Evolutionary conservation across 1,140 invertebrate species (phyloP).

Genomic region (Alviniconcha marisindica): DNA sequence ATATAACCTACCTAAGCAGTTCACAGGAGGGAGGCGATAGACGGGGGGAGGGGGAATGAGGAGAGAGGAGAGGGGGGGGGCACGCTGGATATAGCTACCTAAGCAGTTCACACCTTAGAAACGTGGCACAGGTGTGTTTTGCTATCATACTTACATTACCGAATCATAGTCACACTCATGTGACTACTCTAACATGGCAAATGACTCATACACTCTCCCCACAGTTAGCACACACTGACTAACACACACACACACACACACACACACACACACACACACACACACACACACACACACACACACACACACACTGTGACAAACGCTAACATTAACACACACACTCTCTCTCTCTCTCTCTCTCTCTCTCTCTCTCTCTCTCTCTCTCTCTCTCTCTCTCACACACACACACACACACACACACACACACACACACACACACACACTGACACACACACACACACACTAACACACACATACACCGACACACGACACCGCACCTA

Average conservation of each 20-base stretch:
- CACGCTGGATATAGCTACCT: too few relatives aligned
- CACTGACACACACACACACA: neutral
- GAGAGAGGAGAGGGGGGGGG: too few relatives aligned
- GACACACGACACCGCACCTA: neutral
- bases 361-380: neutral
- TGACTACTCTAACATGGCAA: too few relatives aligned
- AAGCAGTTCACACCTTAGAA: too few relatives aligned
- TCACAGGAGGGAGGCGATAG: too few relatives aligned
- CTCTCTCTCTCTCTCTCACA: neutral
- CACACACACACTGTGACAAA: neutral
- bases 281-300: constrained; percentile 24
- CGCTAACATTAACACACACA: neutral
- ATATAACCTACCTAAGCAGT: too few relatives aligned
- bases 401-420: constrained; percentile 4
- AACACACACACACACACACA: constrained; percentile 22
- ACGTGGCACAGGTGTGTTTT: too few relatives aligned
- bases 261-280: constrained; percentile 20
- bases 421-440: neutral
- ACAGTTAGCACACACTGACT: neutral
- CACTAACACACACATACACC: neutral
- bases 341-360: neutral
- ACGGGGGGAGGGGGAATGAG: too few relatives aligned
- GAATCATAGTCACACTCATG: too few relatives aligned
- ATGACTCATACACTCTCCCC: too few relatives aligned
- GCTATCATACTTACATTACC: too few relatives aligned